Percentiles rank a stretch among this genome's conserved stretches.
Evolutionary conservation across 2,888 invertebrate species (phyloP).

Genomic region (Agrotis clavis): DNA sequence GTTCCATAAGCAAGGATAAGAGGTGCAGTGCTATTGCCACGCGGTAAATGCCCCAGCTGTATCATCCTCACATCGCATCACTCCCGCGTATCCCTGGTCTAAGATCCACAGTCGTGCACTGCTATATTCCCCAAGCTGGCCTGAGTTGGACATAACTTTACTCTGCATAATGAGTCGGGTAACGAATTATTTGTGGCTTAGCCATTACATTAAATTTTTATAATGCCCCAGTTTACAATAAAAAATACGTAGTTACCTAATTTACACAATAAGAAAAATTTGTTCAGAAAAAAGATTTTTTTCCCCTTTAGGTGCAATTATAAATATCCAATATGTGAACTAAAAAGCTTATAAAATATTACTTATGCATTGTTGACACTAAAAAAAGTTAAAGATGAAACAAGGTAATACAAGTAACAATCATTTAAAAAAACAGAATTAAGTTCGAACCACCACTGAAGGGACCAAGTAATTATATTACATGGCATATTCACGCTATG

Average conservation of each 20-base stretch:
- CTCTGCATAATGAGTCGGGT: neutral
- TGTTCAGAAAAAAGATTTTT: constrained; percentile 1
- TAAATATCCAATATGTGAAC: neutral
- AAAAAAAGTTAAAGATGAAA: constrained; percentile 7
- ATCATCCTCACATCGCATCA: neutral
- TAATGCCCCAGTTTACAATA: constrained; percentile 1
- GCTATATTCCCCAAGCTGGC: neutral
- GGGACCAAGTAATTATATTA: constrained; percentile 49
- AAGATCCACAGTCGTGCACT: neutral
- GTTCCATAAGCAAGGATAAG: neutral
- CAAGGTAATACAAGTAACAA: constrained; percentile 12
- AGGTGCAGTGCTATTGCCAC: neutral
- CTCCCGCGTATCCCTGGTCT: neutral
- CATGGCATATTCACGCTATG: constrained; percentile 42
- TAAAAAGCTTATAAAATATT: constrained; percentile 1
- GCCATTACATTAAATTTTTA: neutral
- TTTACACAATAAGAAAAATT: neutral
- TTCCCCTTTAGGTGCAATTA: neutral
- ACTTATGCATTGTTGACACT: neutral
- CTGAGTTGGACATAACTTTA: neutral
- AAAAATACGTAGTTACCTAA: neutral
- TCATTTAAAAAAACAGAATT: constrained; percentile 21
- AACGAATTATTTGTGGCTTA: neutral
- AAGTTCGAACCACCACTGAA: constrained; percentile 7
- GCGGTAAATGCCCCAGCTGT: neutral